These are phyloP conservation scores for Carettochelys insculpta DNA, from an alignment of 2,113 vertebrate species.

Conservation along the genomic window DNA sequence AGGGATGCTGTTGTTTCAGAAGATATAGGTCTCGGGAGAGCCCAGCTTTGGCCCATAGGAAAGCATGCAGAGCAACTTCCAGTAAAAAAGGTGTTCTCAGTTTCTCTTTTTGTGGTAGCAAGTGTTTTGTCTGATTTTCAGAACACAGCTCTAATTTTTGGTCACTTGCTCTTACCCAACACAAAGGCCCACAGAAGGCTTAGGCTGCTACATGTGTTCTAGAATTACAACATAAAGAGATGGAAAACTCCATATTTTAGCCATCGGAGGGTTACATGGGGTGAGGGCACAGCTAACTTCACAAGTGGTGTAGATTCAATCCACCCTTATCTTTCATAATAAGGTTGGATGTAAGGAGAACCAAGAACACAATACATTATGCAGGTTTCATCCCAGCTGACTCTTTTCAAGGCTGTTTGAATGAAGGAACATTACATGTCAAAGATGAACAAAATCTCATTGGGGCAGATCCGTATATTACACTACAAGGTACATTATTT, in stretches of 20 bases:
- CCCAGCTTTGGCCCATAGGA: not conserved
- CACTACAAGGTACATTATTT: no score
- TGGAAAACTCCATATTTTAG: not conserved
- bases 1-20: not conserved
- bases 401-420: not conserved
- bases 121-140: not conserved
- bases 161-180: not conserved
- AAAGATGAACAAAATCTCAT: not conserved
- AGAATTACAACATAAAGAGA: not conserved
- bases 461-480: not conserved
- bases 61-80: not conserved
- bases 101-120: slow-evolving; percentile 1
- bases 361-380: not conserved
- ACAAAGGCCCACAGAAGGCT: not conserved
- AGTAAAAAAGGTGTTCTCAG: not conserved
- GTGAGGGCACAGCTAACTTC: not conserved
- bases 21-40: not conserved
- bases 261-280: not conserved
- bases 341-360: not conserved
- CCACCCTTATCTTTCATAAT: not conserved
- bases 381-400: not conserved
- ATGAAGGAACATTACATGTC: not conserved
- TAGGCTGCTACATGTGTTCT: not conserved
- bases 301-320: not conserved
- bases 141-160: not conserved